Evolutionary conservation across 2,888 invertebrate genomes (phyloP), one percentile per base, ranked within the genome.

Genomic region (Pharmacophagus antenor): DNA sequence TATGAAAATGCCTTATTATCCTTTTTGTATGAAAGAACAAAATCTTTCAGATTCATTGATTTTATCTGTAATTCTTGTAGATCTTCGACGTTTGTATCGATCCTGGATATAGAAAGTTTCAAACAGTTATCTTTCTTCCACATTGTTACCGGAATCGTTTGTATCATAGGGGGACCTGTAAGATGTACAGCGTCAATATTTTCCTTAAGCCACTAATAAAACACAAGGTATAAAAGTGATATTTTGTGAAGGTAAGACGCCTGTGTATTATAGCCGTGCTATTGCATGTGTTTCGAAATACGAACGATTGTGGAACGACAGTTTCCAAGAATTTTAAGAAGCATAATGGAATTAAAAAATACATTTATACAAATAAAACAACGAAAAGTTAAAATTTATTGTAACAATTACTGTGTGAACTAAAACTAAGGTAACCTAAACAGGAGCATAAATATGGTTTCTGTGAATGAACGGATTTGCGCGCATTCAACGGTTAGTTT

Each of bases 381-480:
- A 37, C n/a, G 5, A n/a, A 37, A 15, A 37, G 37, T 0, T n/a
- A 37, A 3, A 37, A 1, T 8, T 7, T 37, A n/a, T 37, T 44
- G 42, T 44, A 44, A 44, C 20, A 44, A 44, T 44, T 44, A 44
- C 18, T 18, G 18, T 44, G 42, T 44, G 18, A 44, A 44, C 23
- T 52, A 41, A 46, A 37, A 42, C 56, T 51, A 37, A 42, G 22
- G 56, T 49, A 60, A 60, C 60, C 60, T 56, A 61, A 61, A 56
- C 53, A 48, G n/a, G 21, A 47, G 60, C 55, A 51, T 56, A 56
- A 59, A 49, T 61, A 61, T 53, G 61, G 61, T 52, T 61, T 61
- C 61, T 56, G 61, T 61, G 61, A 61, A 61, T 61, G 61, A 61
- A 61, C 61, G 61, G 61, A 61, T 61, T 61, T 61, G 56, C 47